Evolutionary conservation across 1,140 invertebrate genomes (phyloP).

Genomic region (Coelopa frigida): DNA sequence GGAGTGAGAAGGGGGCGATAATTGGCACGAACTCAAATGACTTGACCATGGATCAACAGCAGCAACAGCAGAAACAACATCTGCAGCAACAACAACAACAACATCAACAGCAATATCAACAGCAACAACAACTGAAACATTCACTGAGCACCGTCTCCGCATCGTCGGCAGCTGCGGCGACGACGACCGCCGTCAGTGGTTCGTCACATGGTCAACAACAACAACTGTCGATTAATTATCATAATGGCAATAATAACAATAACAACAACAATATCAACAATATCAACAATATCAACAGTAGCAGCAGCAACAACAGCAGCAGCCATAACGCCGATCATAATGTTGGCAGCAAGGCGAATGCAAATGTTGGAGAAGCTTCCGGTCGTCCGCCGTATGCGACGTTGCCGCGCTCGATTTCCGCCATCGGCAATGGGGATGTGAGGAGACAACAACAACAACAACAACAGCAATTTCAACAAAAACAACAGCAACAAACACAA

Average conservation of each 20-base stretch:
- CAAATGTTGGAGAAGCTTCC: too few relatives aligned
- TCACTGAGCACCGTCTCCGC: background rate
- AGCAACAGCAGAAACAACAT: constrained; percentile 6
- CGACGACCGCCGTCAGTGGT: too few relatives aligned
- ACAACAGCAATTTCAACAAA: constrained; percentile 5
- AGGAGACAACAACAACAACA: constrained; percentile 3
- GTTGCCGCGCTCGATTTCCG: constrained; percentile 20
- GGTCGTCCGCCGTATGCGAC: constrained; percentile 38
- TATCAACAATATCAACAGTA: constrained; percentile 9
- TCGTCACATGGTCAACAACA: too few relatives aligned
- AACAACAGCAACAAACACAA: constrained; percentile 8
- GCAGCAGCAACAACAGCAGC: background rate
- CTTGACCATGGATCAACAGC: background rate
- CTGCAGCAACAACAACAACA: constrained; percentile 7
- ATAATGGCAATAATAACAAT: constrained; percentile 6
- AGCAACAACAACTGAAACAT: constrained; percentile 17
- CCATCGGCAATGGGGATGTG: background rate
- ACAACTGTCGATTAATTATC: constrained; percentile 12
- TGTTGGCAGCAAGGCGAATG: constrained; percentile 19
- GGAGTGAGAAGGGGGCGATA: constrained; percentile 9
- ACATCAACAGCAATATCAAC: constrained; percentile 13
- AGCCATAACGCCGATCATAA: constrained; percentile 13
- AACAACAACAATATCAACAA: constrained; percentile 14
- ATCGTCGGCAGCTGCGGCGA: too few relatives aligned
- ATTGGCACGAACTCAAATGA: constrained; percentile 3